phyloP scores from a whole-genome alignment of 2,888 invertebrate species.

The Girardia tigrina region DNA sequence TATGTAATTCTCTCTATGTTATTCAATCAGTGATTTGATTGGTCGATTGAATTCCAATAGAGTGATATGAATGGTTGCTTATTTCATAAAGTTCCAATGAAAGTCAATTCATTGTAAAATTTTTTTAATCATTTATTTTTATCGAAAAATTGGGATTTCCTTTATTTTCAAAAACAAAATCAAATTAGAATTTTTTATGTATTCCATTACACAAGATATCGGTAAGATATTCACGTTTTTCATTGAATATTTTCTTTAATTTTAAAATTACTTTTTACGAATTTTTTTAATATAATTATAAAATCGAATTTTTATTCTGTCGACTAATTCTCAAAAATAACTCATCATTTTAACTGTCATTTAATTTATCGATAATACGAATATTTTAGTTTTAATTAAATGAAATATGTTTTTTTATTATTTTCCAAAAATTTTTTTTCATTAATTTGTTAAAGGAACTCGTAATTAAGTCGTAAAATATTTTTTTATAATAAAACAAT shows the following conservation, averaged over 20 bases:
- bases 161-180: not conserved
- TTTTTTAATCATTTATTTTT: constrained; percentile 18
- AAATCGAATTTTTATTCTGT: too few relatives aligned
- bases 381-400: too few relatives aligned
- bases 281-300: too few relatives aligned
- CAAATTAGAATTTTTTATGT: not conserved
- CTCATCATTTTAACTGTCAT: too few relatives aligned
- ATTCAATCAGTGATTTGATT: not conserved
- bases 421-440: too few relatives aligned
- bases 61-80: constrained; percentile 8
- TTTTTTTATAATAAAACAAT: too few relatives aligned
- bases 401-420: too few relatives aligned
- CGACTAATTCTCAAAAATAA: too few relatives aligned
- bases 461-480: too few relatives aligned
- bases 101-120: constrained; percentile 23
- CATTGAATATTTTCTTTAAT: not conserved
- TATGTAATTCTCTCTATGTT: constrained; percentile 23
- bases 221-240: constrained; percentile 1
- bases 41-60: not conserved
- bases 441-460: too few relatives aligned
- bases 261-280: too few relatives aligned
- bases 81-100: constrained; percentile 15
- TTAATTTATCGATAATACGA: too few relatives aligned
- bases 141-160: not conserved
- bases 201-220: not conserved